Base-by-base conservation (phyloP, 2,797 vertebrate genomes). In the Echeneis naucrates region DNA sequence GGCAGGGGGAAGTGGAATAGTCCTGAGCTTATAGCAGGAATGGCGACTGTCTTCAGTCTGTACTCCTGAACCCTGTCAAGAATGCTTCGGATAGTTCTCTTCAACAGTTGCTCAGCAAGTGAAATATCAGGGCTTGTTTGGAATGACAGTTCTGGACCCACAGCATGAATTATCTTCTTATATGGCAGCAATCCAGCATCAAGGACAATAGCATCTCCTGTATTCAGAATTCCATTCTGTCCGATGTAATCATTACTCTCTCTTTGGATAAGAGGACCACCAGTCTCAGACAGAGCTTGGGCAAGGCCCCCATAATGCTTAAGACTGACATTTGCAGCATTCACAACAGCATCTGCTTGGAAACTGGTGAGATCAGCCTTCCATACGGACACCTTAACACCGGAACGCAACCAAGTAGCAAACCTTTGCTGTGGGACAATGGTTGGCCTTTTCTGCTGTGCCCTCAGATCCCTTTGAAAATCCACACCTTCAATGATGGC, bases 11-110 rank as follows among this genome's bases (percentile, higher is more conserved):
- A 98, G 54, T 85, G 68, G 84, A 94, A 98, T 75, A 96, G 1
- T 0, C 97, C 97, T 4, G 97, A 98, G 88, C 97, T 97, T 69
- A 99, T 62, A 17, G 97, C 97, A 68, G 98, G 97, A 79, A 99
- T 96, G 63, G 97, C 97, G 75, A 99, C 92, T 59, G 92, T 93
- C 1, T 53, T 13, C 32, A 95, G 69, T 1, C 0, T 0, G 1
- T 19, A 0, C 0, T 0, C 0, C 2, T 8, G 35, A 7, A 84
- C 92, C 0, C 0, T 52, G 0, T 0, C 0, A 37, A 99, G 87
- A 70, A 97, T 92, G 8, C 2, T 94, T 0, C 0, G 0, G 48
- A 98, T 89, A 37, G 89, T 81, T 0, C 0, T 0, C 3, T 1
- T 0, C 54, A 99, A 89, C 0, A 33, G 3, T 0, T 0, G 0